Evolutionary conservation across 2,797 vertebrate genomes (phyloP).

Genomic region (Gastrophryne carolinensis): DNA sequence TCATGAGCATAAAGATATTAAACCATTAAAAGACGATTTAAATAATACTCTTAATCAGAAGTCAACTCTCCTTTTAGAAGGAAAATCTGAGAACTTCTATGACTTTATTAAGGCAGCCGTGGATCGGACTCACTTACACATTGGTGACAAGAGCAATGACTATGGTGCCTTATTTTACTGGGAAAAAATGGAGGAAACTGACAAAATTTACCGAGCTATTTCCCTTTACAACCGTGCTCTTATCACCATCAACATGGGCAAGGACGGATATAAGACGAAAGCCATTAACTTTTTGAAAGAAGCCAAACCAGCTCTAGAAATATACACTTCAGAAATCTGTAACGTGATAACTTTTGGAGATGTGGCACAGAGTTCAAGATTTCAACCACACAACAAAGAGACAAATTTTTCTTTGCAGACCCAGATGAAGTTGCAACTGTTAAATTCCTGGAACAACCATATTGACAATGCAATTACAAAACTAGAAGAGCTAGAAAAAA

Average conservation of each 20-base stretch:
- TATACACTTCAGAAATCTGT: constrained; percentile 45
- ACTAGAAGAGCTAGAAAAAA: constrained; percentile 43
- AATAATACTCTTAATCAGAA: not conserved
- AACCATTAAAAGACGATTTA: constrained; percentile 34
- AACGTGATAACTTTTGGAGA: constrained; percentile 48
- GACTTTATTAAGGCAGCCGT: constrained; percentile 52
- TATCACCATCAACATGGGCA: constrained; percentile 48
- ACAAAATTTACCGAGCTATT: constrained; percentile 50
- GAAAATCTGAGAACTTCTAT: constrained; percentile 46
- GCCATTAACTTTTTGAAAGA: constrained; percentile 33
- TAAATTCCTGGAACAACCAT: constrained; percentile 40
- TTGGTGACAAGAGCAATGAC: constrained; percentile 10
- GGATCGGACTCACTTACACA: constrained; percentile 49
- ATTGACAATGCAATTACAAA: constrained; percentile 26
- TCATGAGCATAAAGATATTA: constrained; percentile 29
- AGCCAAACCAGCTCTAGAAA: constrained; percentile 1
- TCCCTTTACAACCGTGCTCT: constrained; percentile 55
- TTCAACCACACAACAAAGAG: constrained; percentile 29
- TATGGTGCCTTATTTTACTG: constrained; percentile 50
- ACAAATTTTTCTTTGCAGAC: constrained; percentile 52
- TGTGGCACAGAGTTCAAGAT: constrained; percentile 34
- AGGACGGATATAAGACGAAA: constrained; percentile 33
- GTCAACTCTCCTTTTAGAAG: constrained; percentile 3
- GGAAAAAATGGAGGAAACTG: constrained; percentile 30
- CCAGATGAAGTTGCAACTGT: constrained; percentile 46